A percentile compares a stretch with the other conserved stretches of the same genome.
These are phyloP conservation scores for Myotis yumanensis DNA, from an alignment of 2,113 vertebrate genomes.

Conservation along the genomic window DNA sequence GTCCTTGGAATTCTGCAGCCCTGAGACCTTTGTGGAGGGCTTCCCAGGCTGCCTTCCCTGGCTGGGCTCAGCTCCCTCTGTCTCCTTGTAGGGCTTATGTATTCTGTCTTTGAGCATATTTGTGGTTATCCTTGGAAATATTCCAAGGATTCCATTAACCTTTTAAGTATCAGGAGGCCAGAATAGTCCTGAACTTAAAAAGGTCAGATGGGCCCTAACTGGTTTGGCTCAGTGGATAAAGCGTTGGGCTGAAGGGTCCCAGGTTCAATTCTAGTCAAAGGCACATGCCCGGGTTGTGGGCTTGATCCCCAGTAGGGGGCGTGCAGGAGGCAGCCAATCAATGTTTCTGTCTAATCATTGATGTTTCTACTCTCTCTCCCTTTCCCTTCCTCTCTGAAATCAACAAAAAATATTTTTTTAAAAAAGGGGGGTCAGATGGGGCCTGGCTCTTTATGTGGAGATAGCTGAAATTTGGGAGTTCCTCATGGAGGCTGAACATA, in stretches of 20 bases:
- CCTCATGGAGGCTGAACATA: not conserved
- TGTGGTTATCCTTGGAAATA: conserved; percentile 20
- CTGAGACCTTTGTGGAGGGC: not conserved
- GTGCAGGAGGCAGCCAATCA: too few species aligned
- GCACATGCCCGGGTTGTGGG: too few species aligned
- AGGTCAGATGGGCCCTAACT: not conserved
- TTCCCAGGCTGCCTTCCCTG: not conserved
- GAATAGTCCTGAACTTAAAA: not conserved
- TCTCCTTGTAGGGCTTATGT: not conserved
- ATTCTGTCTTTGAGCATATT: not conserved
- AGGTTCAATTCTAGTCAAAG: too few species aligned
- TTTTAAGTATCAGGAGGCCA: not conserved
- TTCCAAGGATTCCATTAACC: conserved; percentile 5
- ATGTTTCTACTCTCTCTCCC: too few species aligned
- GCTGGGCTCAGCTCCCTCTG: not conserved
- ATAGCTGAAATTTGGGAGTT: not conserved
- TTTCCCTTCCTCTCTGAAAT: too few species aligned
- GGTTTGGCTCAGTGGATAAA: too few species aligned
- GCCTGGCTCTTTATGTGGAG: not conserved
- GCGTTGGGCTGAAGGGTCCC: too few species aligned
- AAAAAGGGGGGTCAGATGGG: not conserved
- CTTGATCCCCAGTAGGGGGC: too few species aligned
- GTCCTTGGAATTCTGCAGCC: not conserved
- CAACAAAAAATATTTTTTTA: too few species aligned
- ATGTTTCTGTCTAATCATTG: too few species aligned